These are phyloP conservation scores for Noturus placidus DNA, from an alignment of 2,113 vertebrate genomes.

Conservation along the genomic window DNA sequence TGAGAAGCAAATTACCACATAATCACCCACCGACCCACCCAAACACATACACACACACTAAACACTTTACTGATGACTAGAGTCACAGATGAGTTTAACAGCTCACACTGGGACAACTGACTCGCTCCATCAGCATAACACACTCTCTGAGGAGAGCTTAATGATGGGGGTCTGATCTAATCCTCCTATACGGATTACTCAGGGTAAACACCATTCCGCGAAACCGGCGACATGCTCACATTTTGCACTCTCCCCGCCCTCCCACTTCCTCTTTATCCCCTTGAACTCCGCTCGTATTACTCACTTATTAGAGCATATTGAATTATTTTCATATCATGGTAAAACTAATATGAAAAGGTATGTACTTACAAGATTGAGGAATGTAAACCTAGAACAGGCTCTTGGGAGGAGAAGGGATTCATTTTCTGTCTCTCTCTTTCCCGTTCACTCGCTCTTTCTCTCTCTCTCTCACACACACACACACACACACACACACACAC, in stretches of 20 bases:
- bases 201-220: background rate
- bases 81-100: conserved; percentile 24
- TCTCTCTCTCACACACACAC: background rate
- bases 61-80: conserved; percentile 20
- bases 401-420: background rate
- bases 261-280: background rate
- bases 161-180: conserved; percentile 6
- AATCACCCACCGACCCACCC: background rate
- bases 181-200: conserved; percentile 4
- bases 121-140: conserved; percentile 3
- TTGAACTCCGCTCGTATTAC: background rate
- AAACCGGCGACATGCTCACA: background rate
- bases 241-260: background rate
- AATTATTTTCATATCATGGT: background rate
- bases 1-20: conserved; percentile 31
- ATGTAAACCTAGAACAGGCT: background rate
- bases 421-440: background rate
- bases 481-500: background rate
- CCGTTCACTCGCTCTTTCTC: background rate
- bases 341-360: conserved; percentile 9
- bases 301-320: background rate
- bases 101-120: background rate
- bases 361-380: background rate
- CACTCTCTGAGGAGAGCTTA: background rate
- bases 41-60: conserved; percentile 20